phyloP scores from a whole-genome alignment of 2,113 vertebrate species.

The Phylloscopus trochiloides region DNA sequence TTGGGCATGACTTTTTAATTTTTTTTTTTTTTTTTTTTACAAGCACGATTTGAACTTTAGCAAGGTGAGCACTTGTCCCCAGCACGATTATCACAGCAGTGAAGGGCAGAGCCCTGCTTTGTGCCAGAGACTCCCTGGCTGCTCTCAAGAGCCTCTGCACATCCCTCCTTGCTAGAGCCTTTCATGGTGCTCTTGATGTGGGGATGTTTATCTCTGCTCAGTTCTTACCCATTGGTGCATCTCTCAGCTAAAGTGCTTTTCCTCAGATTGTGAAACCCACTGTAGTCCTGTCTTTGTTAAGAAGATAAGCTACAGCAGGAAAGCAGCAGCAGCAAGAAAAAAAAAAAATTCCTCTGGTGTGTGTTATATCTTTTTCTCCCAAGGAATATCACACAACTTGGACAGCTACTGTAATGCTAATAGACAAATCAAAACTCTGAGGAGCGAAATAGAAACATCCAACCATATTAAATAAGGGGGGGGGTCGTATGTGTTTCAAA shows the following conservation, averaged over 20 bases:
- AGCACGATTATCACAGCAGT: not conserved
- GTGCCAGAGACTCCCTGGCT: not conserved
- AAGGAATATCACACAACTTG: slow-evolving; percentile 43
- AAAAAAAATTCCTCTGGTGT: not conserved
- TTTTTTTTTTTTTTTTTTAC: not conserved
- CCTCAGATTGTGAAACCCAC: slow-evolving; percentile 27
- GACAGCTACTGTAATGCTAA: slow-evolving; percentile 49
- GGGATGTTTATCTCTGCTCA: slow-evolving; percentile 50
- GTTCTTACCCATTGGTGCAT: not conserved
- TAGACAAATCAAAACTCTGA: slow-evolving; percentile 42
- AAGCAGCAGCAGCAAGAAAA: not conserved
- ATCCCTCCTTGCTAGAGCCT: not conserved
- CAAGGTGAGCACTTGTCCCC: not conserved
- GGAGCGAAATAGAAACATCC: slow-evolving; percentile 54
- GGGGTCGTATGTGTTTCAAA: not conserved
- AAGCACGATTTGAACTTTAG: not conserved
- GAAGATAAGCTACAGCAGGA: slow-evolving; percentile 49
- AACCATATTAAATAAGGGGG: not conserved
- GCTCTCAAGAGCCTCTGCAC: not conserved
- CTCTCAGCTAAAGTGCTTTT: slow-evolving; percentile 52
- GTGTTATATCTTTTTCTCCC: slow-evolving; percentile 21
- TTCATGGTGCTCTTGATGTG: slow-evolving; percentile 30
- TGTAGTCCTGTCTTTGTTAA: slow-evolving; percentile 46
- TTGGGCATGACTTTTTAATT: not conserved
- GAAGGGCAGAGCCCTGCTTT: not conserved